Percentiles rank a stretch among this genome's conserved stretches.
phyloP scores from a whole-genome alignment of 1,140 invertebrate genomes.

The Orchesella cincta region DNA sequence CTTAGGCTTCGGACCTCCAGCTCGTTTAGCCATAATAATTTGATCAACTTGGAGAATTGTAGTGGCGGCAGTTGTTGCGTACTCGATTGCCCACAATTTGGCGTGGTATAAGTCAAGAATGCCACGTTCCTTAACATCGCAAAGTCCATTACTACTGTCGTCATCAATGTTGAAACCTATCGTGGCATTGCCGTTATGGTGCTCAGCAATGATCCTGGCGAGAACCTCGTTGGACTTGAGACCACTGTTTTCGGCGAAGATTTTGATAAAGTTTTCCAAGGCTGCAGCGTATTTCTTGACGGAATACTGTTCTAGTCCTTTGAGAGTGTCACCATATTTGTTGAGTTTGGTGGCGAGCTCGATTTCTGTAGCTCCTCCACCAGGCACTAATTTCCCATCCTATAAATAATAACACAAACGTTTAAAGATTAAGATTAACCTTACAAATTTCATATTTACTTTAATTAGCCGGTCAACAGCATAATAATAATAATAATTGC shows the following conservation, averaged over 20 bases:
- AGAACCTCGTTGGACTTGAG: constrained; percentile 82
- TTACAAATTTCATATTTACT: not conserved
- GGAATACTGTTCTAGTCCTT: constrained; percentile 95
- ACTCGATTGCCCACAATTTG: constrained; percentile 93
- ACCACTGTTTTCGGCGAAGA: constrained; percentile 92
- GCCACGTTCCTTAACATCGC: constrained; percentile 72
- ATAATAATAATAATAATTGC: constrained; percentile 2
- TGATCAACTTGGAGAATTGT: constrained; percentile 97
- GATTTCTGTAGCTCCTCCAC: constrained; percentile 93
- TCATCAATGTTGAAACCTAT: constrained; percentile 87
- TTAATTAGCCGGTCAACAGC: not conserved
- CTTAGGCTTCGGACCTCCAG: constrained; percentile 88
- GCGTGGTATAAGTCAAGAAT: constrained; percentile 83
- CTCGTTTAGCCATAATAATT: constrained; percentile 97
- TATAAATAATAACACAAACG: constrained; percentile 52
- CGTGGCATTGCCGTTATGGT: constrained; percentile 82
- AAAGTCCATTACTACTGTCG: constrained; percentile 64
- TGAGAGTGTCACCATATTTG: constrained; percentile 83
- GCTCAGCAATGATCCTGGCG: constrained; percentile 87
- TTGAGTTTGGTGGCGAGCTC: constrained; percentile 85
- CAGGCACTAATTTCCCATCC: constrained; percentile 81
- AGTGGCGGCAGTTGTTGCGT: constrained; percentile 86
- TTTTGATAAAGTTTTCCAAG: constrained; percentile 86
- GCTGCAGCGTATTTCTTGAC: constrained; percentile 92
- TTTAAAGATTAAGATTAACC: not conserved